A percentile compares a stretch with the other conserved stretches of the same genome.
Evolutionary conservation across 1,140 invertebrate genomes (phyloP).

Genomic region (Branchinecta lindahli): DNA sequence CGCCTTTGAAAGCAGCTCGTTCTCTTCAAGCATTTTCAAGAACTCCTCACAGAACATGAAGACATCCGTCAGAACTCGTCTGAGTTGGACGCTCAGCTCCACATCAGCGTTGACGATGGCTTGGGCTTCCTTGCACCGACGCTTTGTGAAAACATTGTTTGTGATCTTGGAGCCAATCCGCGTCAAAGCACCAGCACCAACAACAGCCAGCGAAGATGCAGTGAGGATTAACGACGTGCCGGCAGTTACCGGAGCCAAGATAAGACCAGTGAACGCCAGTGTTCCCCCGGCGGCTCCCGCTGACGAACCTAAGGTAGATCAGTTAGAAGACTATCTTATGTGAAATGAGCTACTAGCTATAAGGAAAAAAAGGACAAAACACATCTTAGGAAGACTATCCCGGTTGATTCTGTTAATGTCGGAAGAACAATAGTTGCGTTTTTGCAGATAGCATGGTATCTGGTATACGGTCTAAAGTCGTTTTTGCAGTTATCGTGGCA

Average conservation of each 20-base stretch:
- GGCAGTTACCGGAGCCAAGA: neutral
- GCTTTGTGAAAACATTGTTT: neutral
- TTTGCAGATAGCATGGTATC: too few species aligned
- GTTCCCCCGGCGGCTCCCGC: neutral
- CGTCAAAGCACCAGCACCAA: neutral
- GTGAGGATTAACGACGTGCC: neutral
- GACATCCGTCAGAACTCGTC: neutral
- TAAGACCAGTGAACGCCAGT: neutral
- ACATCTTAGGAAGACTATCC: too few species aligned
- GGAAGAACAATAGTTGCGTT: too few species aligned
- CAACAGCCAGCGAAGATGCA: neutral
- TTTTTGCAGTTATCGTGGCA: too few species aligned
- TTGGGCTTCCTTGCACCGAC: neutral
- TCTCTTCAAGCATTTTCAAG: neutral
- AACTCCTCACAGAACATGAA: neutral
- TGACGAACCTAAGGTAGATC: neutral
- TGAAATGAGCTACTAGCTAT: too few species aligned
- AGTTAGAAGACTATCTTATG: too few species aligned
- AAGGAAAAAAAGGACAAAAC: too few species aligned
- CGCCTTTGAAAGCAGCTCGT: neutral
- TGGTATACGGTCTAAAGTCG: too few species aligned
- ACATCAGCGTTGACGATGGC: neutral
- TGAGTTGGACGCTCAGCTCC: neutral
- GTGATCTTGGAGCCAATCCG: neutral
- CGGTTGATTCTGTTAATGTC: too few species aligned